Percentiles rank a stretch among this genome's conserved stretches.
Evolutionary conservation across 2,113 vertebrate genomes (phyloP).

Genomic region (Phocoena phocoena): DNA sequence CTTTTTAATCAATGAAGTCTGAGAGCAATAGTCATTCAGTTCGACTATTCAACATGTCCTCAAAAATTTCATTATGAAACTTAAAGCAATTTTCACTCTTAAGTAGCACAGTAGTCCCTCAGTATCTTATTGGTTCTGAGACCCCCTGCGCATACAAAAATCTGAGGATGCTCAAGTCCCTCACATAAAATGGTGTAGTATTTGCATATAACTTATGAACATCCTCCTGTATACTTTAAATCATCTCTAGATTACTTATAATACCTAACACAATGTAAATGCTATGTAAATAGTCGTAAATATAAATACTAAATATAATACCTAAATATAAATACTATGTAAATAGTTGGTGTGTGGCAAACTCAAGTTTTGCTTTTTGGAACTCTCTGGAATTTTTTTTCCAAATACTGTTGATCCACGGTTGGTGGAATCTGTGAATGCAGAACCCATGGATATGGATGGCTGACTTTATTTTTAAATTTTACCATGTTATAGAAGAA

Average conservation of each 20-base stretch:
- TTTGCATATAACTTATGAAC: background rate
- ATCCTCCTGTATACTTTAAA: background rate
- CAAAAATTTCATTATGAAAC: background rate
- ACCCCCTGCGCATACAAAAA: background rate
- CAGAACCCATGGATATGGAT: background rate
- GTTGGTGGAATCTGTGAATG: background rate
- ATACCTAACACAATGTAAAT: too few species aligned
- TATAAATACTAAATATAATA: too few species aligned
- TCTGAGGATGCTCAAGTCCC: background rate
- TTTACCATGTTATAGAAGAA: background rate
- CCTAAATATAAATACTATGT: too few species aligned
- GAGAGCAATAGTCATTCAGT: background rate
- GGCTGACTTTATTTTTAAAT: background rate
- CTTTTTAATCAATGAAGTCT: background rate
- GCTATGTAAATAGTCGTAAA: too few species aligned
- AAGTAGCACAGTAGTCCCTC: background rate
- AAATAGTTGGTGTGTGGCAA: too few species aligned
- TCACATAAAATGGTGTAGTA: background rate
- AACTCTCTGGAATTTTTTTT: background rate
- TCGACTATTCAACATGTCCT: background rate
- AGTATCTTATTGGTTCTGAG: background rate
- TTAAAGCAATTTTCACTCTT: background rate
- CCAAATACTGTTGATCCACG: background rate
- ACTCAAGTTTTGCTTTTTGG: too few species aligned
- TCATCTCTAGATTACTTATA: background rate